A percentile compares a stretch with the other conserved stretches of the same genome.
Evolutionary conservation across 2,113 vertebrate genomes (phyloP).

Genomic region (Vimba vimba): DNA sequence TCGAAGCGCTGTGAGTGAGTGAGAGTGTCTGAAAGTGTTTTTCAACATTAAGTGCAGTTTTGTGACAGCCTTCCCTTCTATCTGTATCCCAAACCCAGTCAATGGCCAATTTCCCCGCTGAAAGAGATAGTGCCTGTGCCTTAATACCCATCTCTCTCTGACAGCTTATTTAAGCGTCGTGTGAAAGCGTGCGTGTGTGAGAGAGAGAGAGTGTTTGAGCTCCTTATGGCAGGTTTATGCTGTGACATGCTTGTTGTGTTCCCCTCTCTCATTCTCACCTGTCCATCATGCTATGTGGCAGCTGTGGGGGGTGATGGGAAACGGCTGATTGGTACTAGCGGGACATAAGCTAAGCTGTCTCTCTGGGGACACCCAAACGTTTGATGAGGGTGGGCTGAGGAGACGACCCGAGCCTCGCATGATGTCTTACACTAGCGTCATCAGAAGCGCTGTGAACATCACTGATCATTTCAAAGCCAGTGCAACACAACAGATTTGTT

Average conservation of each 20-base stretch:
- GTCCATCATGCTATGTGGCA: conserved; percentile 75
- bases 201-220: conserved; percentile 65
- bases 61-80: conserved; percentile 33
- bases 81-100: conserved; percentile 59
- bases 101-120: conserved; percentile 70
- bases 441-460: conserved; percentile 68
- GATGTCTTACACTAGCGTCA: conserved; percentile 78
- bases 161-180: conserved; percentile 76
- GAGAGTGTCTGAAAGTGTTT: neutral
- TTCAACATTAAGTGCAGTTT: conserved; percentile 24
- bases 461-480: conserved; percentile 75
- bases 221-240: conserved; percentile 71
- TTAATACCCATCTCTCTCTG: conserved; percentile 79
- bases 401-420: conserved; percentile 69
- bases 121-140: conserved; percentile 73
- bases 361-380: conserved; percentile 58
- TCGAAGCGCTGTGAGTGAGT: neutral
- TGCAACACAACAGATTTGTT: conserved; percentile 70
- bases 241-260: conserved; percentile 76
- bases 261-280: conserved; percentile 72
- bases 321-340: conserved; percentile 64
- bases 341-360: conserved; percentile 70
- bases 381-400: conserved; percentile 51
- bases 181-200: conserved; percentile 43
- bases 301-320: conserved; percentile 54